phyloP scores from a whole-genome alignment of 1,140 invertebrate species.

The Mya arenaria region DNA sequence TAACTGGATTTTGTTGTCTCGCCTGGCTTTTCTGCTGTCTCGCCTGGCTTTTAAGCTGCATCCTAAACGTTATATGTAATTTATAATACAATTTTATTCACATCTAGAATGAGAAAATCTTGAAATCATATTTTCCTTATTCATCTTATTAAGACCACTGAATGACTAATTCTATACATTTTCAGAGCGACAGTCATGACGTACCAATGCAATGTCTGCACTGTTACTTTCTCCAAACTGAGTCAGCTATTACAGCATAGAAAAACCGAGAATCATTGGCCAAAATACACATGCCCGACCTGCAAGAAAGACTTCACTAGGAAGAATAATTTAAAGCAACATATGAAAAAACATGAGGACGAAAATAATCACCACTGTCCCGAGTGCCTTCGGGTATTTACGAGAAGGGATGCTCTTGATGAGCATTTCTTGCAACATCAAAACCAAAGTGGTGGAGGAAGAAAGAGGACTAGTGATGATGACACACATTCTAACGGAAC shows the following conservation, averaged over 20 bases:
- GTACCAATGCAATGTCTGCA: conserved; percentile 24
- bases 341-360: conserved; percentile 18
- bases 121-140: too few species aligned
- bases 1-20: too few species aligned
- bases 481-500: background rate
- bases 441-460: too few species aligned
- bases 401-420: conserved; percentile 30
- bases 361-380: conserved; percentile 37
- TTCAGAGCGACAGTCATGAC: too few species aligned
- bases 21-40: too few species aligned
- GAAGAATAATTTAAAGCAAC: conserved; percentile 39
- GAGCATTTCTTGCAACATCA: conserved; percentile 9
- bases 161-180: too few species aligned
- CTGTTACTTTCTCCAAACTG: conserved; percentile 10
- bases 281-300: conserved; percentile 3
- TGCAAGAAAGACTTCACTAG: conserved; percentile 43
- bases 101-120: too few species aligned
- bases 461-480: too few species aligned
- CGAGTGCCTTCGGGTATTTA: conserved; percentile 37
- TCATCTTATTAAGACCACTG: too few species aligned
- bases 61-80: too few species aligned
- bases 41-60: too few species aligned
- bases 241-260: conserved; percentile 30
- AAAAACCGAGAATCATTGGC: background rate
- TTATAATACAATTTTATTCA: too few species aligned